phyloP scores from a whole-genome alignment of 2,797 vertebrate genomes.

The Cephalopachus bancanus region DNA sequence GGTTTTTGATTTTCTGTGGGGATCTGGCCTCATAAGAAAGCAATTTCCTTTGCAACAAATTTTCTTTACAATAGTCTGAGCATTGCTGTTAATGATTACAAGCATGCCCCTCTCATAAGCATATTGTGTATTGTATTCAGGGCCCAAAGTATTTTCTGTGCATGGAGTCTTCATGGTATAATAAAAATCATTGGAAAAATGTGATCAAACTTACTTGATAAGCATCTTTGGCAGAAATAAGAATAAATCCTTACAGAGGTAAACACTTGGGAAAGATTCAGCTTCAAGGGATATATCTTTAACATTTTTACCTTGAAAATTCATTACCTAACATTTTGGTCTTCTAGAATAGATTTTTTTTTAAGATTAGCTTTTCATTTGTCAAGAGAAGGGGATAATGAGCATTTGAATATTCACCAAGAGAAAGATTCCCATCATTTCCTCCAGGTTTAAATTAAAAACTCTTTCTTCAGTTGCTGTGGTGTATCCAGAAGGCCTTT shows the following conservation, averaged over 20 bases:
- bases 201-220: constrained; percentile 13
- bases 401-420: constrained; percentile 32
- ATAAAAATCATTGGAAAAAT: constrained; percentile 8
- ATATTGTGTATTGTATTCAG: not conserved
- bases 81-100: not conserved
- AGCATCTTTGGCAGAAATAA: constrained; percentile 36
- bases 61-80: constrained; percentile 40
- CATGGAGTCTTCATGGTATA: not conserved
- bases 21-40: not conserved
- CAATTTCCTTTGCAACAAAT: not conserved
- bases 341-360: constrained; percentile 56
- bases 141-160: not conserved
- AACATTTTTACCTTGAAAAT: constrained; percentile 55
- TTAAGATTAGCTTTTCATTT: constrained; percentile 52
- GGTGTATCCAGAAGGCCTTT: constrained; percentile 51
- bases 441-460: constrained; percentile 72
- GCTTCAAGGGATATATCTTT: constrained; percentile 8
- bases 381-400: constrained; percentile 33
- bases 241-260: constrained; percentile 10
- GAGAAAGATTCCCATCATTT: constrained; percentile 32
- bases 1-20: not conserved
- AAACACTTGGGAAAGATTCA: not conserved
- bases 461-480: constrained; percentile 47
- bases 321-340: constrained; percentile 58
- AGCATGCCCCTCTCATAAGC: not conserved